Conservation (phyloP, 2,113 vertebrate species). For the Tricholaema leucomelas region DNA sequence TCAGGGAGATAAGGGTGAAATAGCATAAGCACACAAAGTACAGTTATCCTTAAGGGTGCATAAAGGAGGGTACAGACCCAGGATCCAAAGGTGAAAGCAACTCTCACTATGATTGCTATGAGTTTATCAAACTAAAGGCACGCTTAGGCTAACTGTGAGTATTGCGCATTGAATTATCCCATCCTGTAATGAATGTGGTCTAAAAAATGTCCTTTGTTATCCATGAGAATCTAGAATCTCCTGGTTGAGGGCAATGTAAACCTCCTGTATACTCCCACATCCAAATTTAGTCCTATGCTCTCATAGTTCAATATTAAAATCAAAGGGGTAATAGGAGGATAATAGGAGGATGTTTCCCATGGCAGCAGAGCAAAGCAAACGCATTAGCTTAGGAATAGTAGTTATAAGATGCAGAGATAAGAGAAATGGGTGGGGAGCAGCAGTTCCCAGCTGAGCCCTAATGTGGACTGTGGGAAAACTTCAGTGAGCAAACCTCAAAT, state of each 20-base stretch:
- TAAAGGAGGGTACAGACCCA: neutral
- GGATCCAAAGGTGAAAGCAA: neutral
- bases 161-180: neutral
- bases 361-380: conserved; percentile 35
- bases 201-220: neutral
- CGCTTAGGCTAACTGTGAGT: conserved; percentile 1
- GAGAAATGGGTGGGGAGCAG: conserved; percentile 36
- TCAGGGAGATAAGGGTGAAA: neutral
- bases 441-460: conserved; percentile 39
- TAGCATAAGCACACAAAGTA: neutral
- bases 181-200: neutral
- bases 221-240: conserved; percentile 31
- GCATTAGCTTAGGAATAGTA: conserved; percentile 52
- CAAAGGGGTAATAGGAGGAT: conserved; percentile 15
- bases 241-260: neutral
- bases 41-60: neutral
- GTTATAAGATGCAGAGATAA: conserved; percentile 48
- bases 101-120: neutral
- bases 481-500: neutral
- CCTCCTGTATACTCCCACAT: neutral
- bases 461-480: conserved; percentile 58
- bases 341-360: conserved; percentile 41
- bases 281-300: neutral
- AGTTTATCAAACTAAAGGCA: neutral
- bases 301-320: neutral